A percentile compares a stretch with the other conserved stretches of the same genome.
These are phyloP conservation scores for Mormyrus hasselquistii DNA, from an alignment of 2,797 vertebrate species.

Conservation along the genomic window DNA sequence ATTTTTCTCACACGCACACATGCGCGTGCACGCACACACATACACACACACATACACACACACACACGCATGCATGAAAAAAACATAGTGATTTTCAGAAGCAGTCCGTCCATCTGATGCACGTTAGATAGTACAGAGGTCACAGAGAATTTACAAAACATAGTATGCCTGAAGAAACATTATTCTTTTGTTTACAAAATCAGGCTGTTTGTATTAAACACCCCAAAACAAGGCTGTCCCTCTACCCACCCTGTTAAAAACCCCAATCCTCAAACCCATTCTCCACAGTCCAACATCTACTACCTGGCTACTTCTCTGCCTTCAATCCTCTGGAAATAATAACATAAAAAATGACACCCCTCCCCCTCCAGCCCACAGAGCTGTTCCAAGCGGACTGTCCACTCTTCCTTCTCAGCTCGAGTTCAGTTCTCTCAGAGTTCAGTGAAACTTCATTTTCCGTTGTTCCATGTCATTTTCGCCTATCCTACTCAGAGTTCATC, in stretches of 20 bases:
- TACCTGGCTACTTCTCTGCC: constrained; percentile 22
- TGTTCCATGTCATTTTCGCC: constrained; percentile 19
- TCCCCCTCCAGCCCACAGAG: background rate
- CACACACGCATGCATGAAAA: constrained; percentile 46
- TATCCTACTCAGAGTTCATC: constrained; percentile 19
- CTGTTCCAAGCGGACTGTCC: background rate
- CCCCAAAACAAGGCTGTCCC: constrained; percentile 29
- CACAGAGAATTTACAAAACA: constrained; percentile 67
- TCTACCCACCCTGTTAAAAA: constrained; percentile 23
- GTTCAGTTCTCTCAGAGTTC: constrained; percentile 39
- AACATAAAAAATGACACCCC: constrained; percentile 26
- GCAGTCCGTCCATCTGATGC: constrained; percentile 59
- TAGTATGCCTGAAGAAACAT: constrained; percentile 55
- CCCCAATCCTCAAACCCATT: constrained; percentile 34
- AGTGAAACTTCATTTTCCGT: constrained; percentile 23
- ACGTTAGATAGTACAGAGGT: constrained; percentile 63
- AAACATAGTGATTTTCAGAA: constrained; percentile 54
- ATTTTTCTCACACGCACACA: constrained; percentile 31
- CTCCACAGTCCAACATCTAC: constrained; percentile 37
- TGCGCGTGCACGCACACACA: constrained; percentile 39
- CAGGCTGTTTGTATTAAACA: constrained; percentile 50
- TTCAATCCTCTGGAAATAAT: constrained; percentile 31
- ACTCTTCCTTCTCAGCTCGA: constrained; percentile 34
- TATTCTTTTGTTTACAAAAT: constrained; percentile 35
- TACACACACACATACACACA: constrained; percentile 40